Percentiles rank a stretch among this genome's conserved stretches.
phyloP scores from a whole-genome alignment of 1,140 invertebrate species.

The Chelonus insularis region DNA sequence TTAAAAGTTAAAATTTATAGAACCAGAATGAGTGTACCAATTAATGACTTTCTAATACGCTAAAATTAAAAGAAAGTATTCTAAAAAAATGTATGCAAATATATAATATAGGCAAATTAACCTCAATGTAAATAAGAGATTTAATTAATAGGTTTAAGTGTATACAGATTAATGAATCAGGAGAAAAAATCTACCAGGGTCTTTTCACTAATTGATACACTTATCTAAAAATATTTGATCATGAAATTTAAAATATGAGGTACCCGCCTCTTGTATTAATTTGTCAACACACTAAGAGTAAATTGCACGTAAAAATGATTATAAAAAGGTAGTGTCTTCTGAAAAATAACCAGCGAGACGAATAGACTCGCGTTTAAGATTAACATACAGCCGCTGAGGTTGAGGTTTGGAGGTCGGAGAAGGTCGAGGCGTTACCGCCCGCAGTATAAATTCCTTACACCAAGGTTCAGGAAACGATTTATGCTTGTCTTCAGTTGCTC shows the following conservation, averaged over 20 bases:
- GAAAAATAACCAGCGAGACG: slow-evolving; percentile 72
- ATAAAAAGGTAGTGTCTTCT: slow-evolving; percentile 71
- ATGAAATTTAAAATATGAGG: background rate
- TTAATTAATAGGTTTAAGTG: too few species aligned
- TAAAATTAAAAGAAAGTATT: too few species aligned
- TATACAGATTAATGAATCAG: too few species aligned
- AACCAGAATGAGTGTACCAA: too few species aligned
- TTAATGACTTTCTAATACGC: too few species aligned
- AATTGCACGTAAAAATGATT: slow-evolving; percentile 30
- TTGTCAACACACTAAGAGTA: background rate
- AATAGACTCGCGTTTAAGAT: slow-evolving; percentile 67
- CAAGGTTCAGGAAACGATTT: slow-evolving; percentile 62
- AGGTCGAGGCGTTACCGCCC: slow-evolving; percentile 65
- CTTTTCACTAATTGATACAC: too few species aligned
- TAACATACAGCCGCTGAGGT: slow-evolving; percentile 70
- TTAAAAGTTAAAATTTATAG: too few species aligned
- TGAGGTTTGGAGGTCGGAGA: slow-evolving; percentile 64
- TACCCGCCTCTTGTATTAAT: background rate
- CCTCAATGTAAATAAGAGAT: too few species aligned
- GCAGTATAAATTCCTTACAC: slow-evolving; percentile 71
- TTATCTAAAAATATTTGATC: too few species aligned
- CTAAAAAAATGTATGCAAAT: too few species aligned
- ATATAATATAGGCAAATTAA: too few species aligned
- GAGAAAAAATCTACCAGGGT: too few species aligned
- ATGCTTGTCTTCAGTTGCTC: slow-evolving; percentile 35